phyloP scores from a whole-genome alignment of 1,140 invertebrate species.

The Aphelenchoides avenae region DNA sequence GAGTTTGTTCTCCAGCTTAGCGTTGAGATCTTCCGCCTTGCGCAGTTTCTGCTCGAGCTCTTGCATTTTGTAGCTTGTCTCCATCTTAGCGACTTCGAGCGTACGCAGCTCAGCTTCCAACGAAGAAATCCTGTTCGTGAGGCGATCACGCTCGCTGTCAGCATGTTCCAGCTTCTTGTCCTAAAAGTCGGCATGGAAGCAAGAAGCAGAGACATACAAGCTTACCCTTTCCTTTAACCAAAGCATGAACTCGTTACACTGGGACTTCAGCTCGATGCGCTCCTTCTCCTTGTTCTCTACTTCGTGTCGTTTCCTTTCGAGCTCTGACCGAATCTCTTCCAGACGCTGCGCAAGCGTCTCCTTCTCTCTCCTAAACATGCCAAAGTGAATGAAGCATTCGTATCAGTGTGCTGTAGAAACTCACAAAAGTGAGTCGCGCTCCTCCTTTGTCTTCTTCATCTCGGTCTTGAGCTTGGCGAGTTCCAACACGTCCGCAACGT shows the following conservation, averaged over 20 bases:
- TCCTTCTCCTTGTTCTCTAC: slow-evolving; percentile 20
- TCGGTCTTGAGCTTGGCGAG: slow-evolving; percentile 30
- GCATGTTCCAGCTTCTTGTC: slow-evolving; percentile 29
- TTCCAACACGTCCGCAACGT: slow-evolving; percentile 23
- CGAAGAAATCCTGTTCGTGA: slow-evolving; percentile 20
- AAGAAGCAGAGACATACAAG: slow-evolving; percentile 10
- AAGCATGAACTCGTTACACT: slow-evolving; percentile 27
- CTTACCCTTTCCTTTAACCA: slow-evolving; percentile 31
- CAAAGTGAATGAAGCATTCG: not conserved
- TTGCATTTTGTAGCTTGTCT: slow-evolving; percentile 8
- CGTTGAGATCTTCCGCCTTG: slow-evolving; percentile 22
- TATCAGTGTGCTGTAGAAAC: not conserved
- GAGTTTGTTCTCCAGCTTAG: slow-evolving; percentile 28
- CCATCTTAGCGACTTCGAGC: slow-evolving; percentile 27
- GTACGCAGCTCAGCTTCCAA: slow-evolving; percentile 12
- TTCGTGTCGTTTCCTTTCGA: slow-evolving; percentile 19
- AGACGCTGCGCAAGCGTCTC: slow-evolving; percentile 13
- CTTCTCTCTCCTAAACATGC: slow-evolving; percentile 23
- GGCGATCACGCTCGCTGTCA: slow-evolving; percentile 22
- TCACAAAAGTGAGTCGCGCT: slow-evolving; percentile 22
- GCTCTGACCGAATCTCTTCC: slow-evolving; percentile 25
- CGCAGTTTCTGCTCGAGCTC: slow-evolving; percentile 26
- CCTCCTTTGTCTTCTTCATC: slow-evolving; percentile 17
- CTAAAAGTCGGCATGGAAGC: slow-evolving; percentile 12
- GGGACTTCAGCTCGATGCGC: slow-evolving; percentile 11